Evolutionary conservation across 2,888 invertebrate genomes (phyloP).

Genomic region (Blera fallax): DNA sequence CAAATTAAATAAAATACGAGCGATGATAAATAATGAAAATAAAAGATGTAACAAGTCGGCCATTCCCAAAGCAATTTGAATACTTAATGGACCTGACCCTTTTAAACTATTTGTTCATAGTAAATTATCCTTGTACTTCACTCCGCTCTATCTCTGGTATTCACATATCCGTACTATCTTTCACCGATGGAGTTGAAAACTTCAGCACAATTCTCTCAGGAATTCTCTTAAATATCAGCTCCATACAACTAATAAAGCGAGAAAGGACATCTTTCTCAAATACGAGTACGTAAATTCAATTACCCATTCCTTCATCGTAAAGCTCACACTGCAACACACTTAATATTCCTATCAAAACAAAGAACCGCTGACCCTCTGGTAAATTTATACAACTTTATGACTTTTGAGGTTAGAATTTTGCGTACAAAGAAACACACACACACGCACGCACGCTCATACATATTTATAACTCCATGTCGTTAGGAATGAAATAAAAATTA

Average conservation of each 20-base stretch:
- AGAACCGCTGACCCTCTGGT: slow-evolving; percentile 38
- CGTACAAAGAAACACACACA: neutral
- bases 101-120: slow-evolving; percentile 4
- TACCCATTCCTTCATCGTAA: slow-evolving; percentile 16
- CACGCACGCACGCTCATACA: neutral
- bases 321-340: neutral
- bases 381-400: slow-evolving; percentile 30
- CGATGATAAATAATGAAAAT: neutral
- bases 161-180: neutral
- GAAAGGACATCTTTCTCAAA: neutral
- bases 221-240: neutral
- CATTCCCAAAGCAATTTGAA: slow-evolving; percentile 7
- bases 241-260: slow-evolving; percentile 16
- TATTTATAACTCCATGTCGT: slow-evolving; percentile 36
- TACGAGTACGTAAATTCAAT: slow-evolving; percentile 29
- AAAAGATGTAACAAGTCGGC: neutral
- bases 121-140: neutral
- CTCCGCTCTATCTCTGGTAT: neutral
- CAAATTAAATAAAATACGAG: neutral
- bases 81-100: slow-evolving; percentile 1
- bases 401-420: slow-evolving; percentile 7
- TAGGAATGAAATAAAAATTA: slow-evolving; percentile 57
- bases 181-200: neutral
- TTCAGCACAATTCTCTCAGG: neutral
- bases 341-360: slow-evolving; percentile 32